Conservation (phyloP, 2,113 vertebrate genomes). For the Promerops cafer region DNA sequence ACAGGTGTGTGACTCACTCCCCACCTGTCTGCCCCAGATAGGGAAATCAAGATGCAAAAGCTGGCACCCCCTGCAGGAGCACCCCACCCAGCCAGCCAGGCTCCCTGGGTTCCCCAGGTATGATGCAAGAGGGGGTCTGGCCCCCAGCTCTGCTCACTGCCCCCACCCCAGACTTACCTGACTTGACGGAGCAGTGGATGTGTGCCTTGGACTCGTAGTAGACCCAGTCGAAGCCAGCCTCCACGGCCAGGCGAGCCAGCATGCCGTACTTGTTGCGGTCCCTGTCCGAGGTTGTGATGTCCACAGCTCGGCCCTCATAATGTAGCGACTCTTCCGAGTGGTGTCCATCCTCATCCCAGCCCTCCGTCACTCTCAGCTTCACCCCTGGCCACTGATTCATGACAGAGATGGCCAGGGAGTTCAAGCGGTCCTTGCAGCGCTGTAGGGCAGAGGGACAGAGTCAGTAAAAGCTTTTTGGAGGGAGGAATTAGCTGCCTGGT, state of each 20-base stretch:
- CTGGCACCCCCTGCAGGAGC: background rate
- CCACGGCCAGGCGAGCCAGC: slow-evolving; percentile 87
- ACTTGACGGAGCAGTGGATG: slow-evolving; percentile 94
- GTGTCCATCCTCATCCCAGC: slow-evolving; percentile 92
- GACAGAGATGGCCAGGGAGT: slow-evolving; percentile 93
- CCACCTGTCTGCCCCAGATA: background rate
- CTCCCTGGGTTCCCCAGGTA: fast-evolving
- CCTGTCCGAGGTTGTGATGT: slow-evolving; percentile 92
- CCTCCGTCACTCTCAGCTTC: slow-evolving; percentile 90
- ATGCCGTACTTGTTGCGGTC: slow-evolving; percentile 91
- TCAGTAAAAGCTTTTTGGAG: background rate
- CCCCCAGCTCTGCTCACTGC: background rate
- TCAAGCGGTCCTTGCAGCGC: slow-evolving; percentile 98
- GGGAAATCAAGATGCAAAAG: background rate
- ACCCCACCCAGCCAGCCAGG: background rate
- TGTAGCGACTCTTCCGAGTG: slow-evolving; percentile 89
- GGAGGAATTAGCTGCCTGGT: background rate
- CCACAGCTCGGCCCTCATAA: slow-evolving; percentile 88
- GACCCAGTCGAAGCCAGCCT: slow-evolving; percentile 94
- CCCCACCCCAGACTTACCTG: slow-evolving; percentile 75
- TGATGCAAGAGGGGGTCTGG: background rate
- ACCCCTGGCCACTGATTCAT: slow-evolving; percentile 93
- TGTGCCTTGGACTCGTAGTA: slow-evolving; percentile 92
- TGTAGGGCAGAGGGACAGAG: slow-evolving; percentile 40
- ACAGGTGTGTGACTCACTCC: background rate